phyloP scores from a whole-genome alignment of 2,888 invertebrate genomes.

The Polydrusus pterygomalis region DNA sequence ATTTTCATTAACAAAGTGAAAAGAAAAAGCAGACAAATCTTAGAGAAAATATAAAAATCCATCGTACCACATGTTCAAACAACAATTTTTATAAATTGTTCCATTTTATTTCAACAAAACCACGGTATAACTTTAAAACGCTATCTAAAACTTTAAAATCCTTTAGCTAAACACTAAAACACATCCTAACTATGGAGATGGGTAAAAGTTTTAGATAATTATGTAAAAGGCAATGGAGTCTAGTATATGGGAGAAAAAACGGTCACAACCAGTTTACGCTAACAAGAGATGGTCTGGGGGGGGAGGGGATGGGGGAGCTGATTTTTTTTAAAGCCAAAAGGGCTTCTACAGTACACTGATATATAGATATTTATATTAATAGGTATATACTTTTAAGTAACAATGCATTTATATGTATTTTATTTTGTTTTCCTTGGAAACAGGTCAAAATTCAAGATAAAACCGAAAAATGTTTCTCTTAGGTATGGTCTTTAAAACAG shows the following conservation, averaged over 20 bases:
- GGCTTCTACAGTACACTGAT: conserved; percentile 62
- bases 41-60: not conserved
- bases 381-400: conserved; percentile 56
- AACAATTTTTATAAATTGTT: not conserved
- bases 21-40: no score
- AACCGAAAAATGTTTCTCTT: conserved; percentile 8
- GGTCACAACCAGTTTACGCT: conserved; percentile 69
- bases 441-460: conserved; percentile 23
- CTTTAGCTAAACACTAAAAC: conserved; percentile 34
- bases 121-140: not conserved
- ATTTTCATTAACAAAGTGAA: not conserved
- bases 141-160: conserved; percentile 32
- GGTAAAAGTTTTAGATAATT: conserved; percentile 26
- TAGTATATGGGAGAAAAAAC: conserved; percentile 59
- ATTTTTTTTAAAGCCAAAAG: conserved; percentile 65
- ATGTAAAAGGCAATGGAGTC: conserved; percentile 37
- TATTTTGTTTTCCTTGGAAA: conserved; percentile 54
- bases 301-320: conserved; percentile 65
- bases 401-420: conserved; percentile 53
- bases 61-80: not conserved
- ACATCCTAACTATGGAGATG: conserved; percentile 28
- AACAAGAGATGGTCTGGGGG: conserved; percentile 64
- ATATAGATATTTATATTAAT: conserved; percentile 57
- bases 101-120: not conserved
- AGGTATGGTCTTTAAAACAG: not conserved